These are phyloP conservation scores for Prunella fulvescens DNA, from an alignment of 2,113 vertebrate species.

Conservation along the genomic window DNA sequence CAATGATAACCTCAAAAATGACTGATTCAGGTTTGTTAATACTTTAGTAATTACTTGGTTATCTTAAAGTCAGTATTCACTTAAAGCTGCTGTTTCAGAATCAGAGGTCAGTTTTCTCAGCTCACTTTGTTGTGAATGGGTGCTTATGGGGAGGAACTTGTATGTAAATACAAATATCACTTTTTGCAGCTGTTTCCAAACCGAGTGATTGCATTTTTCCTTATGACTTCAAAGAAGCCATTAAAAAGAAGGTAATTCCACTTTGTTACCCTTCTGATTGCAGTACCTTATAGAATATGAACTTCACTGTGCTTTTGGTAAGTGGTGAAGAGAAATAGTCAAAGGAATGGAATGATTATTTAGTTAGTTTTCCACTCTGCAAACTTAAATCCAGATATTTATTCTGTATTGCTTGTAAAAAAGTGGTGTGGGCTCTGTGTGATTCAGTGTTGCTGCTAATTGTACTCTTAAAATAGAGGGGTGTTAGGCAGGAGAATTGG, in stretches of 20 bases:
- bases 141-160: background rate
- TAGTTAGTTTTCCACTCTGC: background rate
- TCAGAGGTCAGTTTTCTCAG: background rate
- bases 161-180: background rate
- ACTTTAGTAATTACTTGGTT: background rate
- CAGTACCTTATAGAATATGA: background rate
- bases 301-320: background rate
- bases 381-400: background rate
- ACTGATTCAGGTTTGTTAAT: background rate
- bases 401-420: background rate
- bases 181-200: slow-evolving; percentile 85
- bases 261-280: background rate
- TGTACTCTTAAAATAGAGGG: background rate
- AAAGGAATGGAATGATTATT: background rate
- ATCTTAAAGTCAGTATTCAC: background rate
- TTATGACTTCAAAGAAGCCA: slow-evolving; percentile 86
- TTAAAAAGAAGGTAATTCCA: slow-evolving; percentile 84
- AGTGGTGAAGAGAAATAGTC: background rate
- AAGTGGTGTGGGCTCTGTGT: background rate
- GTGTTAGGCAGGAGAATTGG: background rate
- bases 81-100: background rate
- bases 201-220: slow-evolving; percentile 94
- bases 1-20: background rate
- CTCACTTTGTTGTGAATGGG: background rate
- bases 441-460: background rate